phyloP scores from a whole-genome alignment of 2,113 vertebrate genomes.

The Panthera leo region DNA sequence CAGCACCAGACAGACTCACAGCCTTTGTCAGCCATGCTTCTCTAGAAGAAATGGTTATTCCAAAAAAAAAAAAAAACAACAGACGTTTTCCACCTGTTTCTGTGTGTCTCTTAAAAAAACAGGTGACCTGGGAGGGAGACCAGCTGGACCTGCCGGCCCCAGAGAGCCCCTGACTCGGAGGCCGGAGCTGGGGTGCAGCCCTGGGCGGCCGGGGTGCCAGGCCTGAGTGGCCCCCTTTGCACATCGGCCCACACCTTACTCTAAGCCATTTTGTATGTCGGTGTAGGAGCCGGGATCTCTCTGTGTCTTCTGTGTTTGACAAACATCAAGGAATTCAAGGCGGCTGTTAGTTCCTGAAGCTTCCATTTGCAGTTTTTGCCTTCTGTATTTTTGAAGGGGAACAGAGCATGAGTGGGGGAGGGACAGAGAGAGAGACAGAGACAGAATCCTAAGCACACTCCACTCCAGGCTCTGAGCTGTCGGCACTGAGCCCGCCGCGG shows the following conservation, averaged over 20 bases:
- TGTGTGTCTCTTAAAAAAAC: neutral
- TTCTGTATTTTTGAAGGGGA: neutral
- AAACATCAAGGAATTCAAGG: conserved; percentile 34
- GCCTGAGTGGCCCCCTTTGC: neutral
- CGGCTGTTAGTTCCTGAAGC: neutral
- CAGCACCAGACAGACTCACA: neutral
- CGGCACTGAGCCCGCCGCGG: too few relatives aligned
- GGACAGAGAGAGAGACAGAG: too few relatives aligned
- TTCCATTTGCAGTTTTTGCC: conserved; percentile 35
- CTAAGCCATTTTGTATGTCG: conserved; percentile 72
- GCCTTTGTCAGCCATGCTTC: neutral
- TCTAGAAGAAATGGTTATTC: neutral
- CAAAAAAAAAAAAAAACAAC: neutral
- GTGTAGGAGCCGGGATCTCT: neutral
- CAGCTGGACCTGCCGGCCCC: neutral
- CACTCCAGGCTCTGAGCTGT: too few relatives aligned
- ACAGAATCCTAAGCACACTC: too few relatives aligned
- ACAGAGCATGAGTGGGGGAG: too few relatives aligned
- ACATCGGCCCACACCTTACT: conserved; percentile 70
- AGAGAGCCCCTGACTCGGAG: neutral
- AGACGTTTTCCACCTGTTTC: conserved; percentile 8
- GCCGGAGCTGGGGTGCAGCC: neutral
- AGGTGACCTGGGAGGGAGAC: neutral
- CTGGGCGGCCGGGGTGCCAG: neutral
- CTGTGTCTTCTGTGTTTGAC: conserved; percentile 55